Evolutionary conservation across 2,888 invertebrate species (phyloP).

Genomic region (Antheraea yamamai): DNA sequence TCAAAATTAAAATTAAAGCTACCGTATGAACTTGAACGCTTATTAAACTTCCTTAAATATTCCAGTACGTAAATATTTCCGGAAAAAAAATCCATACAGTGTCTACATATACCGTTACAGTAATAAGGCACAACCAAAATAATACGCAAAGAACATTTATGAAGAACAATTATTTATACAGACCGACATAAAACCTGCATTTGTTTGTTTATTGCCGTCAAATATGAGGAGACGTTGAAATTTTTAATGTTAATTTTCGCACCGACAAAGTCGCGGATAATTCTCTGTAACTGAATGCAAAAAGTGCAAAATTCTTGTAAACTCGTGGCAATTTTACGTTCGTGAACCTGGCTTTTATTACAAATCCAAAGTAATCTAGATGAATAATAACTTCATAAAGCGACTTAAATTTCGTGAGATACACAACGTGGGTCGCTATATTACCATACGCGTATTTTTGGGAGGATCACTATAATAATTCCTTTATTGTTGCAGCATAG

Average conservation of each 20-base stretch:
- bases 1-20: conserved; percentile 28
- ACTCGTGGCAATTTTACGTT: conserved; percentile 54
- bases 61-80: conserved; percentile 17
- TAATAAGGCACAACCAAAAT: conserved; percentile 29
- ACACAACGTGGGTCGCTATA: conserved; percentile 62
- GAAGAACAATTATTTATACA: conserved; percentile 58
- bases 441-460: conserved; percentile 57
- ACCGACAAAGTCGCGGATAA: conserved; percentile 56
- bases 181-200: conserved; percentile 60
- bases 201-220: conserved; percentile 64
- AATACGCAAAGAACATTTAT: conserved; percentile 46
- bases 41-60: conserved; percentile 13
- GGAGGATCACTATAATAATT: conserved; percentile 50
- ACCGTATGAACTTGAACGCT: conserved; percentile 12
- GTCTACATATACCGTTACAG: conserved; percentile 31
- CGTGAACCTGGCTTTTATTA: conserved; percentile 69
- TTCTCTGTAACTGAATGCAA: conserved; percentile 70
- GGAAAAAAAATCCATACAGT: conserved; percentile 30
- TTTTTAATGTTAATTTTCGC: conserved; percentile 68
- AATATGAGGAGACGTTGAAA: conserved; percentile 62
- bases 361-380: conserved; percentile 69
- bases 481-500: conserved; percentile 64
- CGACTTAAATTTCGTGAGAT: conserved; percentile 59
- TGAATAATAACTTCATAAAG: conserved; percentile 70
- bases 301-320: conserved; percentile 74